A percentile compares a stretch with the other conserved stretches of the same genome.
Conservation (phyloP, 92 coral and sea anemone species). For the Virgularia gustaviana region DNA sequence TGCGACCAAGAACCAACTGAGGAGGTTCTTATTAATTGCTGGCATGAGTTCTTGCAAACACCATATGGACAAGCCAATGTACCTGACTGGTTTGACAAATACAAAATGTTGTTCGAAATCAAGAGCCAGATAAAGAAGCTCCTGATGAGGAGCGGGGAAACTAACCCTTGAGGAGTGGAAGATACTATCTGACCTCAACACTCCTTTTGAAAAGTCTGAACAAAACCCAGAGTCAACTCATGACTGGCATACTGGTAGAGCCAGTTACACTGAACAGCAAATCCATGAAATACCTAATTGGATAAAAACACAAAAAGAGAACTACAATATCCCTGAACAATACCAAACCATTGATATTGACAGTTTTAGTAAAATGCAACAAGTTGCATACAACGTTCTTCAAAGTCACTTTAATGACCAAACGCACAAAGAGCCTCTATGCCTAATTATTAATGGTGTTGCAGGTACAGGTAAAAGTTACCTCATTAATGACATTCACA, state of each 20-base stretch:
- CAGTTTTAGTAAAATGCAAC: conserved; percentile 60
- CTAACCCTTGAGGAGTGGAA: conserved; percentile 56
- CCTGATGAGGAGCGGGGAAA: not conserved
- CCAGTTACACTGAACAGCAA: conserved; percentile 50
- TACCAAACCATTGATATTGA: conserved; percentile 36
- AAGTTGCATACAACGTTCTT: conserved; percentile 62
- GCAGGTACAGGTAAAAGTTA: conserved; percentile 49
- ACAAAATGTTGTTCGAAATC: conserved; percentile 2
- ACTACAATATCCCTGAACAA: not conserved
- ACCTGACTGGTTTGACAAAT: conserved; percentile 4
- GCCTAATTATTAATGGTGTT: conserved; percentile 39
- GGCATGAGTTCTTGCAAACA: conserved; percentile 40
- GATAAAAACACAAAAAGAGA: conserved; percentile 41
- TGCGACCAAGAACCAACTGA: conserved; percentile 32
- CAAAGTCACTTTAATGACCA: conserved; percentile 20
- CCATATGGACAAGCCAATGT: not conserved
- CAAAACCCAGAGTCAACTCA: not conserved
- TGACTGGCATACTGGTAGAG: conserved; percentile 47
- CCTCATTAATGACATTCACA: conserved; percentile 42
- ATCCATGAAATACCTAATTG: conserved; percentile 55
- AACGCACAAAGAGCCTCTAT: conserved; percentile 45
- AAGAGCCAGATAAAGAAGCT: not conserved
- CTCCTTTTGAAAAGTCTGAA: conserved; percentile 3
- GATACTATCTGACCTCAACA: conserved; percentile 37
- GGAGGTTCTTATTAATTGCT: conserved; percentile 17